Evolutionary conservation across 2,113 vertebrate genomes (phyloP).

Genomic region (Rana temporaria): DNA sequence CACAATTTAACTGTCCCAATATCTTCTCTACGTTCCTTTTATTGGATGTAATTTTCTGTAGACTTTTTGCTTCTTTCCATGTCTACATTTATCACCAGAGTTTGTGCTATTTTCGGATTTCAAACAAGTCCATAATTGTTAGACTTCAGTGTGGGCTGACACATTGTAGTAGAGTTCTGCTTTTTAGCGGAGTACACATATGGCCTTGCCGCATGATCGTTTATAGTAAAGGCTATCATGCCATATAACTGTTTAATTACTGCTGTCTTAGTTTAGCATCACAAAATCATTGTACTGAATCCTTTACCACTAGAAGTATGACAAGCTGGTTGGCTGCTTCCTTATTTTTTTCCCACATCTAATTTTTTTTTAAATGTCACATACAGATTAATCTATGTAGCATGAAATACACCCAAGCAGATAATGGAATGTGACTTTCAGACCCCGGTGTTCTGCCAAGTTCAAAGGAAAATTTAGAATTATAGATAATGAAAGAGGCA

Average conservation of each 20-base stretch:
- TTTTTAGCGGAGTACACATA: slow-evolving; percentile 16
- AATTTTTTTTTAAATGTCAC: slow-evolving; percentile 18
- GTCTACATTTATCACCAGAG: not conserved
- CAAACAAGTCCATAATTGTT: slow-evolving; percentile 19
- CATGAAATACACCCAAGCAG: slow-evolving; percentile 3
- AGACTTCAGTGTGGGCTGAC: slow-evolving; percentile 33
- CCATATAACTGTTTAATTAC: slow-evolving; percentile 43
- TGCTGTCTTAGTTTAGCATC: slow-evolving; percentile 35
- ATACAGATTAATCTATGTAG: not conserved
- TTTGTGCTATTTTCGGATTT: slow-evolving; percentile 21
- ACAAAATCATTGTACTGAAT: slow-evolving; percentile 27
- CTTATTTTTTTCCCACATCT: not conserved
- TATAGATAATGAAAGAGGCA: not conserved
- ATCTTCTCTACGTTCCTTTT: not conserved
- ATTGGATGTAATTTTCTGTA: not conserved
- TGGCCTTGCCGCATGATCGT: slow-evolving; percentile 16
- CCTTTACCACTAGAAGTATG: not conserved
- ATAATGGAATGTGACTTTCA: slow-evolving; percentile 19
- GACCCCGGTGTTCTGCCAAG: not conserved
- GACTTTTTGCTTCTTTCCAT: not conserved
- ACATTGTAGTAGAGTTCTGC: slow-evolving; percentile 27
- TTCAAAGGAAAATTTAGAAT: not conserved
- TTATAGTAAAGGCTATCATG: slow-evolving; percentile 31
- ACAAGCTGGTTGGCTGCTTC: not conserved
- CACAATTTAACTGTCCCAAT: not conserved